Base-by-base conservation (phyloP, 1,140 invertebrate genomes). In the Cydia amplana region DNA sequence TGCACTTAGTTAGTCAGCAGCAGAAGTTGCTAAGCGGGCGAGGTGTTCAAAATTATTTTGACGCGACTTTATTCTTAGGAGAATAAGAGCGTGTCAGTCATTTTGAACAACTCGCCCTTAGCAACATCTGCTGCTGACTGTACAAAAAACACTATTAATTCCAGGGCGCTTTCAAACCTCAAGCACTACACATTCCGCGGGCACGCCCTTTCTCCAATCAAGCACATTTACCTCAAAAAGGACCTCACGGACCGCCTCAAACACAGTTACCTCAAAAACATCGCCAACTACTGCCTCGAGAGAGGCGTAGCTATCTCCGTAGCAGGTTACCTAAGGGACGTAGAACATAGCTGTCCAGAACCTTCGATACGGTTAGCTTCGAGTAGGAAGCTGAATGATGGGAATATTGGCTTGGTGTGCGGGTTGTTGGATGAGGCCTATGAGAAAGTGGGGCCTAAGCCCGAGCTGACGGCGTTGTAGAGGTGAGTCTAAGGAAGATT, bases 181-280 rank as follows among this genome's bases (percentile, higher is more conserved):
- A 83, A 94, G 79, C 88, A 95, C 79, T 89, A 94, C 79, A 81
- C 86, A 80, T 90, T 97, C 78, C 74, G 90, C 7, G 96, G 96
- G 0, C 92, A 95, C 79, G 88, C 92, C 7, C 73, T 96, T 2
- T 96, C 96, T 1, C 97, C 97, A 0, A 91, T 98, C 0, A 97
- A 98, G 81, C 97, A 98, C 91, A 84, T 98, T 5, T 95, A 95
- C 80, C 87, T 98, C 18, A 93, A 93, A 20, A 82, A 86, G 0
- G 86, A 93, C 4, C 79, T 91, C 1, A 93, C 94, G 1, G 85
- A 89, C 32, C 87, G 94, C 1, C 79, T 93, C 12, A 95, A 96
- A 82, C 84, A 94, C 5, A 84, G 87, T 10, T 90, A 95, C 73
- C 87, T 98, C 20, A 91, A 93, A 3, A 90, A 94, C 79, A 95